Conservation (phyloP, 2,113 vertebrate species). For the Sorex araneus region DNA sequence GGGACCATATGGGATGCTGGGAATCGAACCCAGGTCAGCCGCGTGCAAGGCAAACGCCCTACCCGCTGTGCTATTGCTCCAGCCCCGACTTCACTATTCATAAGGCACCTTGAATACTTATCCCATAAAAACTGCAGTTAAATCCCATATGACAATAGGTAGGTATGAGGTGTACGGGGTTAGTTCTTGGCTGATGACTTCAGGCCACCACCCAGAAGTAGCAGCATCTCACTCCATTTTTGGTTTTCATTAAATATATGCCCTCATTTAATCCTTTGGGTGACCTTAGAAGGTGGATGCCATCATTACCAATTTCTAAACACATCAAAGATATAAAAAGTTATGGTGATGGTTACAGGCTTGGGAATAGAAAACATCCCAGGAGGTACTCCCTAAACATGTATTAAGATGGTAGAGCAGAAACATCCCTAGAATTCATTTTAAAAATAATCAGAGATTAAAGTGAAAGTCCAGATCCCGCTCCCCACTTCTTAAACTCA, state of each 20-base stretch:
- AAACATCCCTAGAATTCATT: conserved; percentile 35
- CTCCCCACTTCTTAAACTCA: conserved; percentile 30
- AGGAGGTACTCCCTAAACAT: neutral
- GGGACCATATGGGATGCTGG: too few relatives aligned
- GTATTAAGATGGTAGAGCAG: neutral
- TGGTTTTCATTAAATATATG: conserved; percentile 38
- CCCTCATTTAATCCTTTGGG: conserved; percentile 31
- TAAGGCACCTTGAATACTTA: neutral
- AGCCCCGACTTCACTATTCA: conserved; percentile 27
- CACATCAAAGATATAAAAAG: neutral
- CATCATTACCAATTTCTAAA: neutral
- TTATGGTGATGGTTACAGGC: neutral
- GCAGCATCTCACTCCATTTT: neutral
- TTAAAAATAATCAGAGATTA: conserved; percentile 24
- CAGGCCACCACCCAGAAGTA: neutral
- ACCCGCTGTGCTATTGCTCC: too few relatives aligned
- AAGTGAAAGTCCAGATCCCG: conserved; percentile 10
- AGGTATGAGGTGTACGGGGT: neutral
- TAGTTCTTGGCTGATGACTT: neutral
- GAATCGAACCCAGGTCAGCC: too few relatives aligned
- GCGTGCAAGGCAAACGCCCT: too few relatives aligned
- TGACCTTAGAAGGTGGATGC: neutral
- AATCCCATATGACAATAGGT: neutral
- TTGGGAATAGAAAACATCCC: neutral
- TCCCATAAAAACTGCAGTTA: neutral